Conservation (phyloP, 2,888 invertebrate species). For the Oscheius myriophilus region DNA sequence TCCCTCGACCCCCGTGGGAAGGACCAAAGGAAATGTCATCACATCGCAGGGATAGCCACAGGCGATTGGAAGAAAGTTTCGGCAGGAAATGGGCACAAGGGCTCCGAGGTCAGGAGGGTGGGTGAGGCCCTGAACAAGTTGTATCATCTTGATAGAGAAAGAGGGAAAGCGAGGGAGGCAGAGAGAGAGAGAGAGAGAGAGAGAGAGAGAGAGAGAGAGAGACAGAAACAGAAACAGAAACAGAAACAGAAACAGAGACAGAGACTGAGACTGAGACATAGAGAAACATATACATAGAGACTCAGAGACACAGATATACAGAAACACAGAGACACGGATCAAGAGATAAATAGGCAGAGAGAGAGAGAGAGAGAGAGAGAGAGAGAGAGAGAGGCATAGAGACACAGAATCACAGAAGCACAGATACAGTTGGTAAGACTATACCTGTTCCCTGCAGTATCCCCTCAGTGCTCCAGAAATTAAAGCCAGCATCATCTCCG, state of each 20-base stretch:
- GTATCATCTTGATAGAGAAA: background rate
- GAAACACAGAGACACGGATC: too few relatives aligned
- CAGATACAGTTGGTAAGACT: too few relatives aligned
- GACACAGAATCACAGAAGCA: too few relatives aligned
- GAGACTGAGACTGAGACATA: too few relatives aligned
- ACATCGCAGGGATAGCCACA: conserved; percentile 48
- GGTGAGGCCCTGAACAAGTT: conserved; percentile 34
- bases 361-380: background rate
- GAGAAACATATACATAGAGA: too few relatives aligned
- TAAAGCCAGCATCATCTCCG: conserved; percentile 43
- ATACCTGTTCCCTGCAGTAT: conserved; percentile 37
- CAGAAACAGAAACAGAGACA: too few relatives aligned
- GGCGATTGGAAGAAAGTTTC: conserved; percentile 28
- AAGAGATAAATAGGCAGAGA: too few relatives aligned
- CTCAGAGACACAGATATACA: too few relatives aligned
- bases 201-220: too few relatives aligned
- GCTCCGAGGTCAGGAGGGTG: conserved; percentile 46
- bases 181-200: too few relatives aligned
- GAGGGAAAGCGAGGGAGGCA: background rate
- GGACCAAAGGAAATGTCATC: conserved; percentile 66
- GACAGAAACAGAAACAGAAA: too few relatives aligned
- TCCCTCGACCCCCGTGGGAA: conserved; percentile 76
- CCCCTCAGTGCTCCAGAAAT: conserved; percentile 47
- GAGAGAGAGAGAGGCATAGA: too few relatives aligned
- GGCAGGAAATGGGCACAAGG: conserved; percentile 37